A percentile compares a stretch with the other conserved stretches of the same genome.
phyloP scores from a whole-genome alignment of 2,797 vertebrate genomes.

The Pseudochirops corinnae region DNA sequence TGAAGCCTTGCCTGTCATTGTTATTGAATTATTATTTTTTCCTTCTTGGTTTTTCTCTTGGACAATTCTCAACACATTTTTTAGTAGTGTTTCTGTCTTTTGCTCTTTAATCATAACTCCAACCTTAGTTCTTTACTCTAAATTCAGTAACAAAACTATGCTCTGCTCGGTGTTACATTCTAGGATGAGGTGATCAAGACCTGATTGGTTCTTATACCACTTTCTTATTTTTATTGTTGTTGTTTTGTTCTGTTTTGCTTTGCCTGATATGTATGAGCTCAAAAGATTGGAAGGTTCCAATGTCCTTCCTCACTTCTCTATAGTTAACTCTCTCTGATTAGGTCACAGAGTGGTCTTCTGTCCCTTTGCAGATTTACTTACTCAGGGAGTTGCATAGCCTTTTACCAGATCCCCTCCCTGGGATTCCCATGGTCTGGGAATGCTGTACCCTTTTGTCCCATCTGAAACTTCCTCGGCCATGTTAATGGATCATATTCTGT shows the following conservation, averaged over 20 bases:
- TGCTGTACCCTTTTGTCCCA: neutral
- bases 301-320: neutral
- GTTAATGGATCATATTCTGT: neutral
- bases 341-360: neutral
- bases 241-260: neutral
- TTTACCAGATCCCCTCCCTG: neutral
- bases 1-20: no score
- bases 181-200: neutral
- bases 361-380: neutral
- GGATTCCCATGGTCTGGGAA: neutral
- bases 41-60: no score
- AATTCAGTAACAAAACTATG: no score
- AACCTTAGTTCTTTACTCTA: no score
- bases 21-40: no score
- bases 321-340: neutral
- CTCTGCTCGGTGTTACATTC: neutral
- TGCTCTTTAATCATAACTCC: no score
- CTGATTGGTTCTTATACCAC: neutral
- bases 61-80: no score
- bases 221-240: fast-evolving
- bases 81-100: no score
- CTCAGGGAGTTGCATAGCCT: neutral
- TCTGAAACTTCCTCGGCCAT: neutral
- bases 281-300: neutral
- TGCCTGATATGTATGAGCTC: neutral